A percentile compares a stretch with the other conserved stretches of the same genome.
These are phyloP conservation scores for Andrena haemorrhoa DNA, from an alignment of 2,888 invertebrate species.

Conservation along the genomic window DNA sequence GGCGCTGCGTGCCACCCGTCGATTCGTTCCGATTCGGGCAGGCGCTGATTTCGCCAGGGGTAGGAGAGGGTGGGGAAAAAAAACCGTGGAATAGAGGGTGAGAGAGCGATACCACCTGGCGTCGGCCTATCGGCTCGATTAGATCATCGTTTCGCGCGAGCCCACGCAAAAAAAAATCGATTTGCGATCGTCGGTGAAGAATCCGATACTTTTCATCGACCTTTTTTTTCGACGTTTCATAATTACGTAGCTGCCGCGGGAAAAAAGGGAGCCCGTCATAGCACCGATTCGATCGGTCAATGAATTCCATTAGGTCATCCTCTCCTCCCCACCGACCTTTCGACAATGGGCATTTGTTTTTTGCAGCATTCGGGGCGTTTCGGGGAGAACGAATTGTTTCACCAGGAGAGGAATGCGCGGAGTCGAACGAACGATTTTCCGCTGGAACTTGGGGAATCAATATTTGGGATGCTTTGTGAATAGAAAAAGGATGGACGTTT, in stretches of 20 bases:
- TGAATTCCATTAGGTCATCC: not conserved
- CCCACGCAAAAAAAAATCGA: constrained; percentile 61
- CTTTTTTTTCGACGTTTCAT: constrained; percentile 14
- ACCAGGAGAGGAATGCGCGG: no score
- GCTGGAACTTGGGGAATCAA: no score
- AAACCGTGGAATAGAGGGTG: not conserved
- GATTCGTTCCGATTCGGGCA: constrained; percentile 63
- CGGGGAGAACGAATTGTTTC: not conserved
- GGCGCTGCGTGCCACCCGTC: constrained; percentile 54
- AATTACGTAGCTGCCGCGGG: constrained; percentile 27
- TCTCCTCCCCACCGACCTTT: not conserved
- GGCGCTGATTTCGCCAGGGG: constrained; percentile 47
- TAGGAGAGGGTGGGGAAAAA: constrained; percentile 6
- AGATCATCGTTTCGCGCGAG: constrained; percentile 63
- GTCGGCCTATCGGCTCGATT: constrained; percentile 62
- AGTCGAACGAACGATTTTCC: no score
- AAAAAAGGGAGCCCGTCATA: not conserved
- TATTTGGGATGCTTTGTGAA: no score
- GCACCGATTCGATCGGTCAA: not conserved
- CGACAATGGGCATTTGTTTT: not conserved
- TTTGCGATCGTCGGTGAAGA: constrained; percentile 40
- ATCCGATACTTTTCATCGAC: constrained; percentile 44
- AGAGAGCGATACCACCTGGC: constrained; percentile 65
- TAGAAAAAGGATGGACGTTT: no score
- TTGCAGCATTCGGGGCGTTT: not conserved